These are phyloP conservation scores for Tetramorium alpestre DNA, from an alignment of 1,140 invertebrate genomes.

Conservation along the genomic window DNA sequence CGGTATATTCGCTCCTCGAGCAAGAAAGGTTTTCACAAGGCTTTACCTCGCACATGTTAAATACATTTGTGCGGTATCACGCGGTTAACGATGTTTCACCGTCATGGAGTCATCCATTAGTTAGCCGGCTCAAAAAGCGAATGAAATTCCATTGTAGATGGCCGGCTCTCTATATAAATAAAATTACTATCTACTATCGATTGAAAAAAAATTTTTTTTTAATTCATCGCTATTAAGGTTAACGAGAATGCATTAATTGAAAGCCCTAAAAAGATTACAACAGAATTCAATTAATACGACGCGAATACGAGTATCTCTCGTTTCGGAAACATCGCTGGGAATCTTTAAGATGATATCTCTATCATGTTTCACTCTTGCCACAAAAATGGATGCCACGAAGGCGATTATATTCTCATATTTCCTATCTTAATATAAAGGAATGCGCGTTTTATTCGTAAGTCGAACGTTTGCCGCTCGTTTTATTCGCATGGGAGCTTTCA, in stretches of 20 bases:
- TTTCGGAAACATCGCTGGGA: not conserved
- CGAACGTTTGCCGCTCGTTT: not conserved
- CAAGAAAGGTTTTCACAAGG: conserved; percentile 54
- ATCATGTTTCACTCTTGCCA: not conserved
- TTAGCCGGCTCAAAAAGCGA: conserved; percentile 14
- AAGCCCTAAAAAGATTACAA: not conserved
- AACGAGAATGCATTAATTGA: not conserved
- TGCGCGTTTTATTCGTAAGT: not conserved
- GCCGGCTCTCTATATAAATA: not conserved
- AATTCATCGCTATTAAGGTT: not conserved
- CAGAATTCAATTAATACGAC: not conserved
- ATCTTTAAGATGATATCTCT: not conserved
- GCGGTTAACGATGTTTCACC: conserved; percentile 40
- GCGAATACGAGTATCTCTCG: not conserved
- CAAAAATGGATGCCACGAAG: not conserved
- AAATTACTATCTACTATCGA: not conserved
- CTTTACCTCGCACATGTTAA: conserved; percentile 55
- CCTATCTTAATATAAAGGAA: conserved; percentile 14
- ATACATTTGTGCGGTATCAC: conserved; percentile 52
- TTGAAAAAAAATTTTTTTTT: not conserved
- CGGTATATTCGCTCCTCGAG: conserved; percentile 8
- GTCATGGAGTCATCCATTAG: conserved; percentile 5
- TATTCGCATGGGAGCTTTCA: conserved; percentile 2
- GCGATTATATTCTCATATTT: not conserved
- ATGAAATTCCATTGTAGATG: not conserved